A percentile compares a stretch with the other conserved stretches of the same genome.
phyloP scores from a whole-genome alignment of 2,797 vertebrate genomes.

The Champsocephalus esox region DNA sequence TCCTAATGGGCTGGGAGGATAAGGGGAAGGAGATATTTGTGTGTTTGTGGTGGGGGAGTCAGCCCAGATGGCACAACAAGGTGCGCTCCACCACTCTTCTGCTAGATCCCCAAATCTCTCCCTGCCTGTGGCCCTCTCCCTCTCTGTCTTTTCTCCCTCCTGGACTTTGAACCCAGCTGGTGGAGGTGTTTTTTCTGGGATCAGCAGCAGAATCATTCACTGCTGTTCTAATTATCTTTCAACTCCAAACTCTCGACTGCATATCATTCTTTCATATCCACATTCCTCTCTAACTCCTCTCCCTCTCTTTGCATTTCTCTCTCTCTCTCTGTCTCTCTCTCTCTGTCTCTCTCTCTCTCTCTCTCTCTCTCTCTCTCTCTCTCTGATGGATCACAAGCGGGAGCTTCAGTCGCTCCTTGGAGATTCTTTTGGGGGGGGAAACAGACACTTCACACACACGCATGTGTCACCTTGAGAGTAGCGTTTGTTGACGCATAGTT shows the following conservation, averaged over 20 bases:
- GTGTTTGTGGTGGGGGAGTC: conserved; percentile 59
- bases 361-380: conserved; percentile 29
- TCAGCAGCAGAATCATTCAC: conserved; percentile 80
- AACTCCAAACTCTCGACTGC: conserved; percentile 69
- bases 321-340: conserved; percentile 2
- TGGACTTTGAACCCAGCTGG: conserved; percentile 85
- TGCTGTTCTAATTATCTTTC: conserved; percentile 80
- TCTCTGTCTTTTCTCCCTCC: conserved; percentile 64
- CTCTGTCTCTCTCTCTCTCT: conserved; percentile 31
- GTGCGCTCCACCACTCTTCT: conserved; percentile 78
- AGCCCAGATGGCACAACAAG: conserved; percentile 86
- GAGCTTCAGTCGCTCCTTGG: conserved; percentile 53
- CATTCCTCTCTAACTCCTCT: conserved; percentile 51
- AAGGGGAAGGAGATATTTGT: conserved; percentile 44
- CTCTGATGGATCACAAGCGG: conserved; percentile 59
- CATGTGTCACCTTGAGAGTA: conserved; percentile 71
- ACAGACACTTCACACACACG: conserved; percentile 38
- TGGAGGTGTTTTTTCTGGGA: conserved; percentile 77
- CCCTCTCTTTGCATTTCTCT: conserved; percentile 24
- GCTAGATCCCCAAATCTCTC: conserved; percentile 70
- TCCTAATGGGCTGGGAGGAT: conserved; percentile 80
- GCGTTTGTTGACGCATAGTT: conserved; percentile 59
- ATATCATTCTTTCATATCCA: conserved; percentile 66
- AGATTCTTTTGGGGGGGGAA: conserved; percentile 43
- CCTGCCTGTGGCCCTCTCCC: conserved; percentile 63